A percentile compares a stretch with the other conserved stretches of the same genome.
These are phyloP conservation scores for Lophius americanus DNA, from an alignment of 2,797 vertebrate genomes.

Conservation along the genomic window DNA sequence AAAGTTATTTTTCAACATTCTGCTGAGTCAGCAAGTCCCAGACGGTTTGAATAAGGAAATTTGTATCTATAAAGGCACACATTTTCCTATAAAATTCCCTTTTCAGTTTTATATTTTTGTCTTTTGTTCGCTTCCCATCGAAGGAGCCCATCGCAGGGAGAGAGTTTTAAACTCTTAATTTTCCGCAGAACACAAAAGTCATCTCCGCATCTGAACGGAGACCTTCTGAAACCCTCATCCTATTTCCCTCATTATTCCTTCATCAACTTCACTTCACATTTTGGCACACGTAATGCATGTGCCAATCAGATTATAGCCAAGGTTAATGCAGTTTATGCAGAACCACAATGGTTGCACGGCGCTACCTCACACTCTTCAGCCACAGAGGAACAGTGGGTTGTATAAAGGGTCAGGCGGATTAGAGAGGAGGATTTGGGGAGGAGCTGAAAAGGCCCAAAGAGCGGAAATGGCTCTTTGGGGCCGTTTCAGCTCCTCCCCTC, in stretches of 20 bases:
- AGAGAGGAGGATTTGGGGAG: constrained; percentile 43
- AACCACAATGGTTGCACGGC: constrained; percentile 18
- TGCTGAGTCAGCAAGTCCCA: constrained; percentile 1
- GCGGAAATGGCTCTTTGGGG: constrained; percentile 38
- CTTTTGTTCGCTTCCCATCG: constrained; percentile 27
- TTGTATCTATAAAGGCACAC: neutral
- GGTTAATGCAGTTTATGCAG: constrained; percentile 37
- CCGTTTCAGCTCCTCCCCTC: constrained; percentile 27
- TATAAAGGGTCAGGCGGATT: constrained; percentile 55
- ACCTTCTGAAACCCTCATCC: constrained; percentile 10
- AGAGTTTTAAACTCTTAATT: constrained; percentile 1
- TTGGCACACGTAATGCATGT: constrained; percentile 7
- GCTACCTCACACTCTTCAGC: constrained; percentile 23
- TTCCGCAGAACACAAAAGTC: constrained; percentile 21
- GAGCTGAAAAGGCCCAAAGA: no score
- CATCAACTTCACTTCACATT: constrained; percentile 22
- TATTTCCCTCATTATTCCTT: constrained; percentile 25
- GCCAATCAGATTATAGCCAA: constrained; percentile 7
- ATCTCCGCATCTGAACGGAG: constrained; percentile 20
- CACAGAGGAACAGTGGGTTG: constrained; percentile 30
- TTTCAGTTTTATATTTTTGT: constrained; percentile 17
- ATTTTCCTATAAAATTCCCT: constrained; percentile 14
- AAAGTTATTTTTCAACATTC: constrained; percentile 6
- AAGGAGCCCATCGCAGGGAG: constrained; percentile 13
- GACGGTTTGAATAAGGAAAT: neutral